These are phyloP conservation scores for Spilosoma lubricipeda DNA, from an alignment of 2,888 invertebrate species.

Conservation along the genomic window DNA sequence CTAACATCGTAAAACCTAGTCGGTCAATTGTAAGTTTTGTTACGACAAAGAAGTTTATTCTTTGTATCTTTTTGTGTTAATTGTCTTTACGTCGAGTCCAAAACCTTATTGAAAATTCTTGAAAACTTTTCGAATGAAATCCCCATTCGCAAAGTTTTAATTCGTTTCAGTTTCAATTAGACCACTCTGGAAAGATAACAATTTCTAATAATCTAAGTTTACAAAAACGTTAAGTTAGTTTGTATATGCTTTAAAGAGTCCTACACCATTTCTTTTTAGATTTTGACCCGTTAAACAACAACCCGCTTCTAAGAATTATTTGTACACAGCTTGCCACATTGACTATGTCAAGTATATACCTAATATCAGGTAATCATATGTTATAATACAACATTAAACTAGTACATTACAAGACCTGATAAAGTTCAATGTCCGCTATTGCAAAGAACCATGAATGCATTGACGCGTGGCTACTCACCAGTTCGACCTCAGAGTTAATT, in stretches of 20 bases:
- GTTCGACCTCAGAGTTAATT: not conserved
- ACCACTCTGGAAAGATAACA: not conserved
- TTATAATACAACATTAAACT: not conserved
- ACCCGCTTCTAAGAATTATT: too few species aligned
- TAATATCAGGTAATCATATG: not conserved
- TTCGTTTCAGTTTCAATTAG: not conserved
- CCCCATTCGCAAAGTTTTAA: not conserved
- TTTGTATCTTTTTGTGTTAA: not conserved
- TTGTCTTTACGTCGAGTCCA: not conserved
- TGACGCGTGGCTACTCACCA: slow-evolving; percentile 8
- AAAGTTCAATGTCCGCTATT: slow-evolving; percentile 14
- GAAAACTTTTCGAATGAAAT: too few species aligned
- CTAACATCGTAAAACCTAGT: not conserved
- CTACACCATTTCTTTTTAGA: too few species aligned
- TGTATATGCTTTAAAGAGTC: too few species aligned
- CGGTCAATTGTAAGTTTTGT: not conserved
- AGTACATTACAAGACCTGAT: not conserved
- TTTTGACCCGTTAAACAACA: too few species aligned
- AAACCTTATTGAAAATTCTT: not conserved
- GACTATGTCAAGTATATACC: too few species aligned
- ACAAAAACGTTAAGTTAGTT: too few species aligned
- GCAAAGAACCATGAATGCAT: slow-evolving; percentile 10
- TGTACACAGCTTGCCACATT: too few species aligned
- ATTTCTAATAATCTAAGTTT: not conserved
- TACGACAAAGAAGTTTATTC: not conserved